These are phyloP conservation scores for Elanoides forficatus DNA, from an alignment of 2,113 vertebrate genomes.

Conservation along the genomic window DNA sequence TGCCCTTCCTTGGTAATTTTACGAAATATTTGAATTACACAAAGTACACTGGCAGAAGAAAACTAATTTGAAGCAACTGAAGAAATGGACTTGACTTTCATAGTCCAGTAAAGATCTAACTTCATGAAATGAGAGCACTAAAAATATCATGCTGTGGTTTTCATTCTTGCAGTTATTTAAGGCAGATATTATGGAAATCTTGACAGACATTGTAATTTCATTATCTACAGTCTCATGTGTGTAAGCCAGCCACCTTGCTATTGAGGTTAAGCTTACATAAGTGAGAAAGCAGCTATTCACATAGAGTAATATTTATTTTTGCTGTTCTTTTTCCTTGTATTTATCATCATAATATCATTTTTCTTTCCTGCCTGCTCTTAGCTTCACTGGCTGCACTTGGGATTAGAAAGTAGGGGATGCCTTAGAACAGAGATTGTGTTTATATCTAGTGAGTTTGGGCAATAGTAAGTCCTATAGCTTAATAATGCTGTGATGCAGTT, in stretches of 20 bases:
- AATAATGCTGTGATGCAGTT: not conserved
- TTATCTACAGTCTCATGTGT: not conserved
- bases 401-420: not conserved
- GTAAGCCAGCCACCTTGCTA: not conserved
- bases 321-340: not conserved
- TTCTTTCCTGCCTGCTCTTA: not conserved
- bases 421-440: not conserved
- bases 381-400: not conserved
- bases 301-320: slow-evolving; percentile 5
- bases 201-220: slow-evolving; percentile 7
- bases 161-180: not conserved
- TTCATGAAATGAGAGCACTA: not conserved
- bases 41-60: not conserved
- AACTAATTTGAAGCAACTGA: not conserved
- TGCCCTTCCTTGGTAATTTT: not conserved
- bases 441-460: not conserved
- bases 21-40: not conserved
- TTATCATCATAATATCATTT: slow-evolving; percentile 3
- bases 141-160: not conserved
- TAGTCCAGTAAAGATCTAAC: not conserved
- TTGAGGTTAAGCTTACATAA: not conserved
- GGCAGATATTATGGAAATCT: not conserved
- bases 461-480: not conserved
- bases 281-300: not conserved
- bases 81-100: not conserved